Conservation (phyloP, 2,113 vertebrate species). For the Embiotoca jacksoni region DNA sequence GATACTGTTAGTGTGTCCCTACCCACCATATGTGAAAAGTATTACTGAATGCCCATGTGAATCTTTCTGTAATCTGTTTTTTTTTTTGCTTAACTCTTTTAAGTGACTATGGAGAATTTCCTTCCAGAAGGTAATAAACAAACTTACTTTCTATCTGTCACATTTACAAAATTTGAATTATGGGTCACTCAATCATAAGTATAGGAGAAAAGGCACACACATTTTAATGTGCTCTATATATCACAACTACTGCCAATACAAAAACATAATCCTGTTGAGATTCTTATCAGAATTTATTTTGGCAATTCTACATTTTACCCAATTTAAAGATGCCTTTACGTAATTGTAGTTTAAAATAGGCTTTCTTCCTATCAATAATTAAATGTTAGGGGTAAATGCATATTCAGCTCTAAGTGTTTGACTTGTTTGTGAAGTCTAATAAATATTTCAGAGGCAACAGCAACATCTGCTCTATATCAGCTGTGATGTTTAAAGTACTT, state of each 20-base stretch:
- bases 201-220: no score
- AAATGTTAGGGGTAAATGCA: not conserved
- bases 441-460: conserved; percentile 14
- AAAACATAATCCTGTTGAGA: not conserved
- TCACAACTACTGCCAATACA: no score
- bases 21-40: no score
- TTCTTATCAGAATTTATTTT: not conserved
- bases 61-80: not conserved
- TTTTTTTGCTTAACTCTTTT: not conserved
- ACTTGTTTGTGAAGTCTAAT: conserved; percentile 8
- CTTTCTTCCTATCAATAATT: conserved; percentile 7
- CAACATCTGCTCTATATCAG: not conserved
- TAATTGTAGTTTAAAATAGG: conserved; percentile 13
- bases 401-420: not conserved
- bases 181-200: no score
- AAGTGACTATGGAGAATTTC: not conserved
- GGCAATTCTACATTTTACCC: not conserved
- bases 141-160: not conserved
- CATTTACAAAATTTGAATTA: no score
- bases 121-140: not conserved
- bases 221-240: no score
- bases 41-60: no score
- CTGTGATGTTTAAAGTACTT: not conserved
- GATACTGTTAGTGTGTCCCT: no score
- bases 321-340: not conserved